Evolutionary conservation across 2,888 invertebrate species (phyloP), one percentile per base, ranked within the genome.

Genomic region (Scotopteryx bipunctaria): DNA sequence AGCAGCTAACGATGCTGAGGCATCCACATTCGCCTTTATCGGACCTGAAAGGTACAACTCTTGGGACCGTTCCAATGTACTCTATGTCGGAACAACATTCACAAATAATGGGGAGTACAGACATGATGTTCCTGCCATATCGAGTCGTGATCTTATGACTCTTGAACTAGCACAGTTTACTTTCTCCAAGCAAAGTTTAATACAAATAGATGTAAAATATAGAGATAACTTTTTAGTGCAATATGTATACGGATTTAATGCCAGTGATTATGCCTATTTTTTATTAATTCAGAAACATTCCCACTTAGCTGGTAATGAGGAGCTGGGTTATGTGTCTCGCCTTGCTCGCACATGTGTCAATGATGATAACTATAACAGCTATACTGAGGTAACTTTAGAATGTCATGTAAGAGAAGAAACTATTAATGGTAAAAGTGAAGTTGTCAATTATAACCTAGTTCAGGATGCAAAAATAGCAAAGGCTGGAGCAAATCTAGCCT

Each of bases 201-300:
- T 97, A 52, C 94, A 95, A 70, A 97, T 97, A 68, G 97, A 97
- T 89, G 97, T 97, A 33, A 97, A 97, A 81, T 97, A 97, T 84
- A 93, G 97, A 64, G 98, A 98, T 89, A 97, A 97, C 79, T 99
- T 98, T 86, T 92, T 98, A 61, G 98, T 99, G 64, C 95, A 97
- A 92, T 99, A 99, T 86, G 94, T 99, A 43, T 98, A 98, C 86
- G 99, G 99, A 48, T 99, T 99, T 83, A 96, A 97, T 83, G 96
- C 97, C 41, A 97, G 96, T 75, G 96, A 97, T 70, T 98, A 97
- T 89, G 98, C 98, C 16, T 99, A 99, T 83, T 98, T 99, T 89
- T 94, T 98, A 51, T 93, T 98, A 53, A 97, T 99, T 33, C 99
- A 99, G 81, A 97, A 97, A 81, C 95, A 96, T 81, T 97, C 97